These are phyloP conservation scores for Gadopsis bispinosus DNA, from an alignment of 2,797 vertebrate genomes.

Conservation along the genomic window DNA sequence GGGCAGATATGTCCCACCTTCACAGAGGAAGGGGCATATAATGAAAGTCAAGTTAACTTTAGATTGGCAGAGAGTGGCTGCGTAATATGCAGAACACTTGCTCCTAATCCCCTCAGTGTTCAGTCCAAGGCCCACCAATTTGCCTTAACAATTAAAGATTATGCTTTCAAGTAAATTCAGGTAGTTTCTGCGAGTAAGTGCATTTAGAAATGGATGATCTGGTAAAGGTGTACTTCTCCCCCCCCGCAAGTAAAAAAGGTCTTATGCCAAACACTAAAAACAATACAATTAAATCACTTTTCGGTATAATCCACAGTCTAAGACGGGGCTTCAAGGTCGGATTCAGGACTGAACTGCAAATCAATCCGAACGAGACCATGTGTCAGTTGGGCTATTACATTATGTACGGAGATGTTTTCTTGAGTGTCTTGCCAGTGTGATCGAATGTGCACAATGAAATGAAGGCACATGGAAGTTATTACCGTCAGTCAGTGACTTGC, in stretches of 20 bases:
- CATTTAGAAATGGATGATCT: conserved; percentile 5
- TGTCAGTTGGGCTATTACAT: background rate
- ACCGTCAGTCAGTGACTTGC: background rate
- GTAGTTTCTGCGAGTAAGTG: background rate
- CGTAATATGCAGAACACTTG: conserved; percentile 62
- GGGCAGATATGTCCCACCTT: conserved; percentile 63
- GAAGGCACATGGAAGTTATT: no score
- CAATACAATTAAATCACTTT: background rate
- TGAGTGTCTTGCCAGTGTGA: background rate
- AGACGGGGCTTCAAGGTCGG: background rate
- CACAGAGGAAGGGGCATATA: conserved; percentile 57
- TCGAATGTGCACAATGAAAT: background rate
- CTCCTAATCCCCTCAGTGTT: conserved; percentile 6
- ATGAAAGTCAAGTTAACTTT: conserved; percentile 71
- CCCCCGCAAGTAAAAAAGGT: background rate
- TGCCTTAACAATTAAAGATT: conserved; percentile 39
- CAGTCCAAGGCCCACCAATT: conserved; percentile 17
- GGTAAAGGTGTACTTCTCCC: background rate
- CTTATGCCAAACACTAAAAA: background rate
- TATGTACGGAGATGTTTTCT: background rate
- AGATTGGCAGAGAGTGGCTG: conserved; percentile 55
- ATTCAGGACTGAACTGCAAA: background rate
- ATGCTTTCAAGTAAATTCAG: conserved; percentile 25
- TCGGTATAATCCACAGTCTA: background rate
- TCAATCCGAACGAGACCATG: background rate